phyloP scores from a whole-genome alignment of 2,888 invertebrate species.

The Phorcus lineatus region DNA sequence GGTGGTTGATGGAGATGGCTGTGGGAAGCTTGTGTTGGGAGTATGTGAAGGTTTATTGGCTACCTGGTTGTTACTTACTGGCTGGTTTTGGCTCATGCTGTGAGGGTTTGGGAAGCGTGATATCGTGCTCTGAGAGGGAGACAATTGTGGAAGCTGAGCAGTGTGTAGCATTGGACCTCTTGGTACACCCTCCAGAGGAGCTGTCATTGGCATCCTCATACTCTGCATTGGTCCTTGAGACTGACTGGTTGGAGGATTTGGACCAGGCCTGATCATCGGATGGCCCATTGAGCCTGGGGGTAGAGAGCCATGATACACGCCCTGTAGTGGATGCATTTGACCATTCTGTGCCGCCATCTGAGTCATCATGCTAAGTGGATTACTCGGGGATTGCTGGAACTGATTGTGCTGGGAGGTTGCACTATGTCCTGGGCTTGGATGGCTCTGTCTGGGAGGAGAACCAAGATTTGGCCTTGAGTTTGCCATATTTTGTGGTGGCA shows the following conservation, averaged over 20 bases:
- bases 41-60: not conserved
- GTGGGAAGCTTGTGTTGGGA: not conserved
- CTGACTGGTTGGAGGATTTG: not conserved
- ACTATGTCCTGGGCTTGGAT: not conserved
- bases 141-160: constrained; percentile 27
- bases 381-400: not conserved
- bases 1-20: constrained; percentile 10
- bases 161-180: constrained; percentile 20
- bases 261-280: not conserved
- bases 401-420: not conserved
- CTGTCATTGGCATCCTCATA: constrained; percentile 12
- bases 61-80: not conserved
- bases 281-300: not conserved
- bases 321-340: not conserved
- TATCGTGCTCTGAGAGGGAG: not conserved
- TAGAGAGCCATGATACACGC: not conserved
- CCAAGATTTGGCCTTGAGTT: not conserved
- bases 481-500: constrained; percentile 30
- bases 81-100: not conserved
- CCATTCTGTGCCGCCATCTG: constrained; percentile 19
- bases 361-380: constrained; percentile 19
- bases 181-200: not conserved
- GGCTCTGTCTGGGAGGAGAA: constrained; percentile 12
- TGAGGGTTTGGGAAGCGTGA: constrained; percentile 9
- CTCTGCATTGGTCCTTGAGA: constrained; percentile 17